phyloP scores from a whole-genome alignment of 1,140 invertebrate species.

The Helicorthomorpha holstii region DNA sequence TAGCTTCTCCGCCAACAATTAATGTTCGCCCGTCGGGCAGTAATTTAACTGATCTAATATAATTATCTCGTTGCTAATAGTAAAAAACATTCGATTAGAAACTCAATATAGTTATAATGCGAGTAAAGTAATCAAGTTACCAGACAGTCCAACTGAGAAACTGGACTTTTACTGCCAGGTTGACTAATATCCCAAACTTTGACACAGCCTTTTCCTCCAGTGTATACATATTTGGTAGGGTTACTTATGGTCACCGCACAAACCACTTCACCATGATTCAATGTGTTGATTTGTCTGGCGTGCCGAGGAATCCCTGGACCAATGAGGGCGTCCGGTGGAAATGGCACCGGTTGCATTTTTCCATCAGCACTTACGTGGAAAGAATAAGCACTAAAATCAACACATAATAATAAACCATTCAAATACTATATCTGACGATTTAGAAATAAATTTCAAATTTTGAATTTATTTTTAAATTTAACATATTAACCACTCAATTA shows the following conservation, averaged over 20 bases:
- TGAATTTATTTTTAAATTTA: no score
- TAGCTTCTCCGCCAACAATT: constrained; percentile 93
- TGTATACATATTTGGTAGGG: constrained; percentile 87
- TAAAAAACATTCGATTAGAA: constrained; percentile 9
- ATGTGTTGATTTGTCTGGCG: constrained; percentile 71
- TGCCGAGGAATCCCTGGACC: constrained; percentile 83
- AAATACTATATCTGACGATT: not conserved
- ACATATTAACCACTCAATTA: no score
- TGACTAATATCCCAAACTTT: constrained; percentile 76
- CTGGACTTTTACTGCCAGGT: constrained; percentile 57
- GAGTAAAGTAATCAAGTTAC: constrained; percentile 31
- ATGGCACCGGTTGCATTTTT: constrained; percentile 75
- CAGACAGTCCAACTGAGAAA: constrained; percentile 84
- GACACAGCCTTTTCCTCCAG: constrained; percentile 96
- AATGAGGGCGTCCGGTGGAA: constrained; percentile 83
- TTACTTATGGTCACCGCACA: constrained; percentile 73
- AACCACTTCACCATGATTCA: constrained; percentile 88
- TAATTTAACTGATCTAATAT: constrained; percentile 91
- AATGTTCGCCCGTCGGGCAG: constrained; percentile 88
- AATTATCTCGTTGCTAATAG: constrained; percentile 76
- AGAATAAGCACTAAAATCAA: constrained; percentile 61
- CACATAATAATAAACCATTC: constrained; percentile 14
- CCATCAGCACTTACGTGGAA: constrained; percentile 77
- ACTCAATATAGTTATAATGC: not conserved
- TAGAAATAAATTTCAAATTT: constrained; percentile 1